These are phyloP conservation scores for Chroicocephalus ridibundus DNA, from an alignment of 2,113 vertebrate species.

Conservation along the genomic window DNA sequence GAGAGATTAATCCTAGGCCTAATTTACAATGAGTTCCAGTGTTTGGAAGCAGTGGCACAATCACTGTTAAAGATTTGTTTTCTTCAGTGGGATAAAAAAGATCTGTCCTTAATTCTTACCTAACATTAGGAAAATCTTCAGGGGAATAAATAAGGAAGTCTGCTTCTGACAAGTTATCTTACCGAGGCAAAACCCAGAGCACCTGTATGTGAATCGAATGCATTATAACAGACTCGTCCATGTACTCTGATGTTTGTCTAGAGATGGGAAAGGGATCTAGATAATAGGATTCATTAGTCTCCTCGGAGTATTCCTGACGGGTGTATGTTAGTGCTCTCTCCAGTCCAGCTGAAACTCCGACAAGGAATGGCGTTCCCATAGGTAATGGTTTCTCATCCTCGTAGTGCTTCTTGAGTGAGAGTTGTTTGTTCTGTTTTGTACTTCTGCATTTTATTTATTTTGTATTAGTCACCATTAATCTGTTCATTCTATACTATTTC, in stretches of 20 bases:
- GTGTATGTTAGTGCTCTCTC: neutral
- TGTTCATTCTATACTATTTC: neutral
- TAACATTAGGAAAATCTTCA: neutral
- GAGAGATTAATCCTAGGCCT: neutral
- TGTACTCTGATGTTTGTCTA: neutral
- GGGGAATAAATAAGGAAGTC: neutral
- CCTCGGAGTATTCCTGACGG: neutral
- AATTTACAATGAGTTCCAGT: neutral
- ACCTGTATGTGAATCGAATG: neutral
- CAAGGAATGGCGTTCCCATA: neutral
- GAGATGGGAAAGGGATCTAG: neutral
- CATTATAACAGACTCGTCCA: neutral
- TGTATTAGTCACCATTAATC: neutral
- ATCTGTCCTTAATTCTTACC: neutral
- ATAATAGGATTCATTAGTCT: neutral
- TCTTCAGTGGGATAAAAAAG: neutral
- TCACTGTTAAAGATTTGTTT: neutral
- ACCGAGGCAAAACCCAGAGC: neutral
- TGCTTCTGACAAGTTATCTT: neutral
- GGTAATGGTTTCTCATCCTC: neutral
- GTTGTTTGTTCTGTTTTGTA: neutral
- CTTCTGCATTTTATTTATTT: neutral
- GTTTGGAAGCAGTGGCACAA: neutral
- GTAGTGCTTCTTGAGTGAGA: neutral
- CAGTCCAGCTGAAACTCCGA: neutral